Evolutionary conservation across 2,888 invertebrate species (phyloP).

Genomic region (Andrena haemorrhoa): DNA sequence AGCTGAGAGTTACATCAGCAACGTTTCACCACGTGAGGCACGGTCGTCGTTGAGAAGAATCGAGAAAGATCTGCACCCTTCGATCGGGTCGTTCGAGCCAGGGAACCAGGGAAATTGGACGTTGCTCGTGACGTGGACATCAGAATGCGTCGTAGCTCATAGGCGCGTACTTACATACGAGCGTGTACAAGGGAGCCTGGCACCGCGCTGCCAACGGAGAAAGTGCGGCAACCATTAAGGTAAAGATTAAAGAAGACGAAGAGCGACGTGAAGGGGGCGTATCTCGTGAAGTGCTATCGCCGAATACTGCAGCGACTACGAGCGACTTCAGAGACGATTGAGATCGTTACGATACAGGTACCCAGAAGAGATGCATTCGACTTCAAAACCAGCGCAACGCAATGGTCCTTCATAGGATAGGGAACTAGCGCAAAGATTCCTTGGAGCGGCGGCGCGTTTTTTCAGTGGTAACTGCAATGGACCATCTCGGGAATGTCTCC

Average conservation of each 20-base stretch:
- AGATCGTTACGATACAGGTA: not conserved
- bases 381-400: too few species aligned
- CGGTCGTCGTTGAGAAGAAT: not conserved
- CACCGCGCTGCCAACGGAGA: conserved; percentile 77
- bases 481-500: not conserved
- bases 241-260: conserved; percentile 81
- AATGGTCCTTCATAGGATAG: too few species aligned
- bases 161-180: conserved; percentile 31
- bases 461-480: not conserved
- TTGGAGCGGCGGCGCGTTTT: too few species aligned
- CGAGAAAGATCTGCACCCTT: too few species aligned
- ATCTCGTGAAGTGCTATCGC: conserved; percentile 35
- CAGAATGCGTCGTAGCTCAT: conserved; percentile 68
- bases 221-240: conserved; percentile 82
- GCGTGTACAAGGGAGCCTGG: conserved; percentile 69
- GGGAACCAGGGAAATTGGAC: conserved; percentile 23
- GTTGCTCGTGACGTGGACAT: conserved; percentile 66
- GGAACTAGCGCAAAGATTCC: too few species aligned
- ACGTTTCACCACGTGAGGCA: not conserved
- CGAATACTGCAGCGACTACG: not conserved
- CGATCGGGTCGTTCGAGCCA: conserved; percentile 10
- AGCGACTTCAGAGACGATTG: not conserved
- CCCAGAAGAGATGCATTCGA: too few species aligned
- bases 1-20: not conserved
- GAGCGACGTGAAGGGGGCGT: conserved; percentile 29